Base-by-base conservation (phyloP, 2,797 vertebrate species). In the Rhynchotus rufescens region DNA sequence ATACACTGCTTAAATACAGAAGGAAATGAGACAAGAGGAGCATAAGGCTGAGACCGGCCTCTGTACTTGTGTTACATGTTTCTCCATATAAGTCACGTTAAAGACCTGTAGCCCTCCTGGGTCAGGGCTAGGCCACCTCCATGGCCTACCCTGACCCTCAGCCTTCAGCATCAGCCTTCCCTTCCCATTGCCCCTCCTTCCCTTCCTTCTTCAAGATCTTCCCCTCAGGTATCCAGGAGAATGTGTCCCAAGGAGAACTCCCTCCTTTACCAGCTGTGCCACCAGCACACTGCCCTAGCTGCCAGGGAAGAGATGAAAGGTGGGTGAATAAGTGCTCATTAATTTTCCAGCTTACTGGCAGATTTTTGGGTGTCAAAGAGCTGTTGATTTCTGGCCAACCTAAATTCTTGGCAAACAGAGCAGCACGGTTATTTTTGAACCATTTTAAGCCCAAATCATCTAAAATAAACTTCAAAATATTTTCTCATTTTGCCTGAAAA, bases 101-200 rank as follows among this genome's bases (percentile, higher is more conserved):
- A 72, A 52, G 60, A 15, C 6, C 12, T n/a, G 15, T 15, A 40
- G 47, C 19, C 25, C 22, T 84, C 21, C 23, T n/a, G n/a, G 34
- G 69, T 3, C 25, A 61, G 45, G 38, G 8, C 36, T 6, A 15
- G 76, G 28, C 36, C 1, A 52, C 0, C 9, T 57, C 28, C 0
- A 1, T 45, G 49, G 30, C 47, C 61, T 17, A 19, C 19, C 15
- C 15, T 42, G 61, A 9, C 25, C 26, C 25, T 51, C 45, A 36
- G 25, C 34, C 32, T 4, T 51, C 32, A 34, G 36, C 61, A 1
- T 0, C 30, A 32, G 34, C 32, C 45, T 47, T 47, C 45, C 45
- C 45, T 47, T 47, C 21, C 45, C 40, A 11, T 34, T 40, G 57
- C 2, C 0, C 44, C 61, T 28, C 0, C 0, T 12, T n/a, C 36